Evolutionary conservation across 2,797 vertebrate species (phyloP).

Genomic region (Pseudochaenichthys georgianus): DNA sequence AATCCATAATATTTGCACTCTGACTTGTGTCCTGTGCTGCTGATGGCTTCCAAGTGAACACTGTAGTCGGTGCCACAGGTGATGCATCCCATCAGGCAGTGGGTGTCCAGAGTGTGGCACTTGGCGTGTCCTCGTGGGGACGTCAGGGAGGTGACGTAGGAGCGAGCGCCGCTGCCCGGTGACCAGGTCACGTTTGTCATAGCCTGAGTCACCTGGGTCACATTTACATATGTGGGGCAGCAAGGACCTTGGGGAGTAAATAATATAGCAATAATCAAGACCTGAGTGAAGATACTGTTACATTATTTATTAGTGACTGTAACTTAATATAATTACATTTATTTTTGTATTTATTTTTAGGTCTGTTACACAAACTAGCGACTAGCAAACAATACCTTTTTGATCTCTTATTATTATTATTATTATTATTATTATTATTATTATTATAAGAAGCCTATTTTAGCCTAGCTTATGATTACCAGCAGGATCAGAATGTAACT

Average conservation of each 20-base stretch:
- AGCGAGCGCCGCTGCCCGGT: slow-evolving; percentile 83
- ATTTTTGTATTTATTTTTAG: too few species aligned
- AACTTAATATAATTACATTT: too few species aligned
- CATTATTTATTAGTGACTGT: too few species aligned
- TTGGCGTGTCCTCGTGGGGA: slow-evolving; percentile 88
- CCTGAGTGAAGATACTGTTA: not conserved
- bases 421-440: not conserved
- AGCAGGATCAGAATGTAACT: too few species aligned
- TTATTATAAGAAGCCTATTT: not conserved
- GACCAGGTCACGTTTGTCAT: slow-evolving; percentile 93
- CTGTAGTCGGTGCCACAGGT: slow-evolving; percentile 92
- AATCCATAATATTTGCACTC: slow-evolving; percentile 88
- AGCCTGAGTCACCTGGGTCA: slow-evolving; percentile 90
- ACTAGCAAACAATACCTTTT: too few species aligned
- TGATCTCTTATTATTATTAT: not conserved
- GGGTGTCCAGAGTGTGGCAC: slow-evolving; percentile 90
- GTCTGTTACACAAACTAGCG: too few species aligned
- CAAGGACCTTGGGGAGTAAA: slow-evolving; percentile 86
- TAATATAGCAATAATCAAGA: not conserved
- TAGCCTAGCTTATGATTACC: not conserved
- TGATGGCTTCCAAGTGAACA: slow-evolving; percentile 88
- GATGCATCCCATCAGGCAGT: slow-evolving; percentile 95
- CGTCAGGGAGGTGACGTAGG: slow-evolving; percentile 85
- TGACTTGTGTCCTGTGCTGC: slow-evolving; percentile 88
- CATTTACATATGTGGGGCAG: slow-evolving; percentile 86